These are phyloP conservation scores for Aphidius ervi DNA, from an alignment of 1,140 invertebrate species.

Conservation along the genomic window DNA sequence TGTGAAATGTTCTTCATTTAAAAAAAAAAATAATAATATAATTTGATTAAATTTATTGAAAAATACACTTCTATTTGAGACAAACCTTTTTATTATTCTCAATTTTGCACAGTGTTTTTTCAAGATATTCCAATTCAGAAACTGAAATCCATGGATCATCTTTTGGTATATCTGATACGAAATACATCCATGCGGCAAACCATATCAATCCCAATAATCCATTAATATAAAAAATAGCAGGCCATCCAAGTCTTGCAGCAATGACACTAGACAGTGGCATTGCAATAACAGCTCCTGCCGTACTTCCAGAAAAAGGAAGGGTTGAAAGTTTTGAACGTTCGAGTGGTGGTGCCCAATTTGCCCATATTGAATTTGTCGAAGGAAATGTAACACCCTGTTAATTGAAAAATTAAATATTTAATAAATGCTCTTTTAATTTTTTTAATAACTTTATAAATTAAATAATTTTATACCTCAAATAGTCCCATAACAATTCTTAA, in stretches of 20 bases:
- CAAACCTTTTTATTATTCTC: too few species aligned
- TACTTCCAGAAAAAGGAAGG: constrained; percentile 77
- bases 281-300: constrained; percentile 77
- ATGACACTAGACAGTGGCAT: constrained; percentile 72
- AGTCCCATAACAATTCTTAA: constrained; percentile 83
- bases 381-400: constrained; percentile 84
- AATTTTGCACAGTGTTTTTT: constrained; percentile 36
- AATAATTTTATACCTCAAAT: constrained; percentile 61
- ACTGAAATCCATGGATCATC: constrained; percentile 70
- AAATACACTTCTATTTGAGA: constrained; percentile 18
- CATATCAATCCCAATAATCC: constrained; percentile 70
- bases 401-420: background rate
- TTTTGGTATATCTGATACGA: constrained; percentile 73
- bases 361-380: constrained; percentile 82
- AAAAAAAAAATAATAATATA: background rate
- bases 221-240: constrained; percentile 84
- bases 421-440: background rate
- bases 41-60: background rate
- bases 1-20: constrained; percentile 51
- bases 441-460: too few species aligned
- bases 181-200: constrained; percentile 65
- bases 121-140: constrained; percentile 75
- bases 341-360: constrained; percentile 78
- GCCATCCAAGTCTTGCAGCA: constrained; percentile 73
- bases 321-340: constrained; percentile 76